Evolutionary conservation across 1,140 invertebrate species (phyloP).

Genomic region (Choristoneura fumiferana): DNA sequence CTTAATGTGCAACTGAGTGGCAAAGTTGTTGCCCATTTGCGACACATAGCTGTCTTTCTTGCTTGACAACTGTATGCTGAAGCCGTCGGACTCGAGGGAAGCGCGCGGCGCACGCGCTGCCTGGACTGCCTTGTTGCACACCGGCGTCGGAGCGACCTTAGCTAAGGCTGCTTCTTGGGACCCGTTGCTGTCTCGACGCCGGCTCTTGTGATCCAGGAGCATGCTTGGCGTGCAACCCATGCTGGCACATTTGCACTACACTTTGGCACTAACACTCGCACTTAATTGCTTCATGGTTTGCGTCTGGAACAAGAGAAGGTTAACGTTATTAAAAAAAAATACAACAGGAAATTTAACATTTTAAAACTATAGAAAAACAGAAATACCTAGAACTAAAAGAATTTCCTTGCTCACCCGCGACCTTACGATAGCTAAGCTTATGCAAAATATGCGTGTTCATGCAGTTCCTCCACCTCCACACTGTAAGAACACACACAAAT

Average conservation of each 20-base stretch:
- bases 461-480: too few relatives aligned
- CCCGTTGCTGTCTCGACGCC: constrained; percentile 69
- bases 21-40: constrained; percentile 76
- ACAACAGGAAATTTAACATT: too few relatives aligned
- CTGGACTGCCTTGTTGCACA: constrained; percentile 66
- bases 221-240: constrained; percentile 78
- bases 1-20: constrained; percentile 76
- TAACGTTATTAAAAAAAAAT: too few relatives aligned
- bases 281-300: constrained; percentile 42
- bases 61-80: constrained; percentile 69
- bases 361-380: too few relatives aligned
- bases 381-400: too few relatives aligned
- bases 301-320: constrained; percentile 49
- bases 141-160: constrained; percentile 59
- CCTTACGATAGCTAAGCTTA: too few relatives aligned
- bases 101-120: constrained; percentile 63
- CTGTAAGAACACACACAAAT: too few relatives aligned
- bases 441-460: too few relatives aligned
- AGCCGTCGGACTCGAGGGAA: constrained; percentile 69
- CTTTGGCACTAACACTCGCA: constrained; percentile 61
- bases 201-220: constrained; percentile 74
- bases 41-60: constrained; percentile 75
- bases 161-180: constrained; percentile 66
- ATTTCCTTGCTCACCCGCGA: too few relatives aligned
- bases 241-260: constrained; percentile 60